Evolutionary conservation across 2,888 invertebrate species (phyloP).

Genomic region (Nephrotoma appendiculata): DNA sequence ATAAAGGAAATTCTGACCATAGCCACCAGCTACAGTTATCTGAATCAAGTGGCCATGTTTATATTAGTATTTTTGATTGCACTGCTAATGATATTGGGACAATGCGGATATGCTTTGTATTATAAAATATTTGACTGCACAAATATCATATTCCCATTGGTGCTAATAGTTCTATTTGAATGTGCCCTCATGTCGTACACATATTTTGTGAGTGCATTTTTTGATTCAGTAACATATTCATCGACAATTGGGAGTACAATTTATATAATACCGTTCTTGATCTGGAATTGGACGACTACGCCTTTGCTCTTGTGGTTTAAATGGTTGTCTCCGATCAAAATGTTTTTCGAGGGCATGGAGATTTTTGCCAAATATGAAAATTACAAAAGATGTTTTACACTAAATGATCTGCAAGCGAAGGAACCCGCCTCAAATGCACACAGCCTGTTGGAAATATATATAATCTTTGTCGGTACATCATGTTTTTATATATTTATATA

Average conservation of each 20-base stretch:
- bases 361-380: conserved; percentile 26
- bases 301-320: conserved; percentile 6
- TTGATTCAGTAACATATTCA: conserved; percentile 26
- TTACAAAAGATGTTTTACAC: conserved; percentile 22
- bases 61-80: conserved; percentile 22
- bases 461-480: conserved; percentile 20
- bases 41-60: conserved; percentile 28
- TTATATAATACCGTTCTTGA: conserved; percentile 23
- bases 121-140: background rate
- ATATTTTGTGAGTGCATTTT: conserved; percentile 28
- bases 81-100: conserved; percentile 16
- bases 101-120: conserved; percentile 11
- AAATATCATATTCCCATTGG: background rate
- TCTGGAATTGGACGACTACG: conserved; percentile 14
- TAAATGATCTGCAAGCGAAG: conserved; percentile 18
- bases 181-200: conserved; percentile 25
- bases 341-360: conserved; percentile 24
- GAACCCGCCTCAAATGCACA: conserved; percentile 20
- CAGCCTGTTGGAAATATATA: conserved; percentile 19
- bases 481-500: conserved; percentile 24
- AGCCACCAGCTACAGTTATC: conserved; percentile 26
- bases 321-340: conserved; percentile 13
- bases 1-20: conserved; percentile 29
- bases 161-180: conserved; percentile 22
- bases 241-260: conserved; percentile 27